Conservation (phyloP, 2,888 invertebrate genomes). For the Sepioteuthis lessoniana region DNA sequence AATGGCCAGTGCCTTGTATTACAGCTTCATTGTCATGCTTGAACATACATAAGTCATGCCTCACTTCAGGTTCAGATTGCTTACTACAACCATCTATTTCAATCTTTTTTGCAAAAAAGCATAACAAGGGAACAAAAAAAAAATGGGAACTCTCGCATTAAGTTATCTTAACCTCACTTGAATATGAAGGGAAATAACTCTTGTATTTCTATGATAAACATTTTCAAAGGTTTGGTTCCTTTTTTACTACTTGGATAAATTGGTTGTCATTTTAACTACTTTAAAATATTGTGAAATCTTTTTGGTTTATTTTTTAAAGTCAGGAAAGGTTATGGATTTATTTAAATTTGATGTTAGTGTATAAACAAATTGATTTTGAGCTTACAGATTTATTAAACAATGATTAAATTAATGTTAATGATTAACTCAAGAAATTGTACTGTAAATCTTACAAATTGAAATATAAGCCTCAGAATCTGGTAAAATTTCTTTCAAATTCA, state of each 20-base stretch:
- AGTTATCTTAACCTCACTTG: no score
- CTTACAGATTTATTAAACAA: no score
- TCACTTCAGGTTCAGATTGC: constrained; percentile 41
- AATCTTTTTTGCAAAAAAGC: constrained; percentile 24
- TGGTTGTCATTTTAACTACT: not conserved
- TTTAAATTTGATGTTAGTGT: no score
- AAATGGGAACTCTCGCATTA: not conserved
- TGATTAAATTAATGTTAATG: no score
- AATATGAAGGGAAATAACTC: no score
- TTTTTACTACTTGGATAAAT: not conserved
- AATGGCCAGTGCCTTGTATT: constrained; percentile 43
- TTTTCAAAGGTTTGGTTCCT: not conserved
- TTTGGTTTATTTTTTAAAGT: no score
- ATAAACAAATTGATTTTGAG: no score
- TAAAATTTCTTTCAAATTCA: no score
- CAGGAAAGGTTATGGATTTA: no score
- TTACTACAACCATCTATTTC: not conserved
- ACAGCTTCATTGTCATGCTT: constrained; percentile 45
- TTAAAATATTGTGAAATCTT: not conserved
- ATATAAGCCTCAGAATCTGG: no score
- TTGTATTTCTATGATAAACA: not conserved
- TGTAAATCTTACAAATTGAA: no score
- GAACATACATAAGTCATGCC: not conserved
- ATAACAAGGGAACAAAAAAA: not conserved
- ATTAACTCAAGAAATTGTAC: no score